Evolutionary conservation across 2,797 vertebrate genomes (phyloP).

Genomic region (Aldrovandia affinis): DNA sequence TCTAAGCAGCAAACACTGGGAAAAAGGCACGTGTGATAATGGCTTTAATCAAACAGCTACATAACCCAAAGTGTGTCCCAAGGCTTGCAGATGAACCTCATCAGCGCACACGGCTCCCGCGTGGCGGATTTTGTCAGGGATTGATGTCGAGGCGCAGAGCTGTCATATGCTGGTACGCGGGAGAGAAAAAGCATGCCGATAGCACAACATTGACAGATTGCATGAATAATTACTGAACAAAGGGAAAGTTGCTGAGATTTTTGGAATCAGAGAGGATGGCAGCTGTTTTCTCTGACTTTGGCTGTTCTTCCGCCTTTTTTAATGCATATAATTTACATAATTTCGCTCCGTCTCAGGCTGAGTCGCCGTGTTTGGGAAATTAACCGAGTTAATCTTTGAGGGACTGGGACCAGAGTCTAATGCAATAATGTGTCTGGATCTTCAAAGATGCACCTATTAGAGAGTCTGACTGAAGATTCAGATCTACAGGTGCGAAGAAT

Average conservation of each 20-base stretch:
- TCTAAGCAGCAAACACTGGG: too few species aligned
- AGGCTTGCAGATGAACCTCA: background rate
- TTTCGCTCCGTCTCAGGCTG: conserved; percentile 41
- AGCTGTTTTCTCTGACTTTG: conserved; percentile 58
- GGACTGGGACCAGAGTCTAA: background rate
- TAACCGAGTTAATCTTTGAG: background rate
- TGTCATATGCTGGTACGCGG: background rate
- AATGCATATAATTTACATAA: conserved; percentile 76
- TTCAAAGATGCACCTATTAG: background rate
- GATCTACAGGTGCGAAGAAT: too few species aligned
- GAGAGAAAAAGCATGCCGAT: background rate
- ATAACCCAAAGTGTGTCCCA: background rate
- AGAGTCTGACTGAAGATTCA: background rate
- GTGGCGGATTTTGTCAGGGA: background rate
- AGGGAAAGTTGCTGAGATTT: conserved; percentile 70
- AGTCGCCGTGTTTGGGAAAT: background rate
- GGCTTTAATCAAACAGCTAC: background rate
- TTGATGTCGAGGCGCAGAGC: background rate
- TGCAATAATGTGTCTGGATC: background rate
- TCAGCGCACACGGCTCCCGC: background rate
- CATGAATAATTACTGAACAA: conserved; percentile 75
- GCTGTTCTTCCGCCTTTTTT: conserved; percentile 62
- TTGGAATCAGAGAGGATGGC: conserved; percentile 69
- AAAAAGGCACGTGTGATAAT: too few species aligned
- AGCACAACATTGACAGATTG: conserved; percentile 73